These are phyloP conservation scores for Oreohelix idahoensis DNA, from an alignment of 1,140 invertebrate genomes.

Conservation along the genomic window DNA sequence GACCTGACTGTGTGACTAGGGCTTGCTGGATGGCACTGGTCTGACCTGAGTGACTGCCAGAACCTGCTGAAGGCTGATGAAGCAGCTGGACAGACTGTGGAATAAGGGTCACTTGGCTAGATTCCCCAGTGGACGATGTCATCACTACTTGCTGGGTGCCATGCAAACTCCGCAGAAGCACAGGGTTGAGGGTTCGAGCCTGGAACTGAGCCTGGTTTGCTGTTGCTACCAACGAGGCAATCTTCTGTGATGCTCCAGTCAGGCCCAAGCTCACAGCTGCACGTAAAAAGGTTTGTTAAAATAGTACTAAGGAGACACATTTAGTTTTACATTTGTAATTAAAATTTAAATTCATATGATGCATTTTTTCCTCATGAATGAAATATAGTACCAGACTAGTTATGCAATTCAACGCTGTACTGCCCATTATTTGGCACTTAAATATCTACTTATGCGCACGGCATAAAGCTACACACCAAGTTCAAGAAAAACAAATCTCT, in stretches of 20 bases:
- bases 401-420: too few relatives aligned
- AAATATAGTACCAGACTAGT: too few relatives aligned
- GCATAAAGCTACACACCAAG: too few relatives aligned
- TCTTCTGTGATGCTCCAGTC: constrained; percentile 46
- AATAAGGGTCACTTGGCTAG: constrained; percentile 26
- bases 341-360: too few relatives aligned
- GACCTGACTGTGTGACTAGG: neutral
- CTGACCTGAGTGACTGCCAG: constrained; percentile 15
- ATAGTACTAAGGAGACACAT: too few relatives aligned
- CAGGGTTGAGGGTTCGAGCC: constrained; percentile 31
- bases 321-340: too few relatives aligned
- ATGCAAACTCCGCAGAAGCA: constrained; percentile 8
- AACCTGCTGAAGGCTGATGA: neutral
- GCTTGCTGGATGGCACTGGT: constrained; percentile 26
- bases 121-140: neutral
- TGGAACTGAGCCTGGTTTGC: constrained; percentile 52
- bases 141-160: constrained; percentile 10
- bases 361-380: too few relatives aligned
- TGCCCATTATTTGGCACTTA: too few relatives aligned
- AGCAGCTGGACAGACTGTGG: constrained; percentile 21
- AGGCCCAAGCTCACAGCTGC: constrained; percentile 39
- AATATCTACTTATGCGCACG: too few relatives aligned
- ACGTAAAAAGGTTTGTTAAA: constrained; percentile 32
- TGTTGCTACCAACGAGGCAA: constrained; percentile 47
- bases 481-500: too few relatives aligned